Percentiles rank a stretch among this genome's conserved stretches.
Conservation (phyloP, 2,113 vertebrate genomes). For the Onychorhynchus coronatus region DNA sequence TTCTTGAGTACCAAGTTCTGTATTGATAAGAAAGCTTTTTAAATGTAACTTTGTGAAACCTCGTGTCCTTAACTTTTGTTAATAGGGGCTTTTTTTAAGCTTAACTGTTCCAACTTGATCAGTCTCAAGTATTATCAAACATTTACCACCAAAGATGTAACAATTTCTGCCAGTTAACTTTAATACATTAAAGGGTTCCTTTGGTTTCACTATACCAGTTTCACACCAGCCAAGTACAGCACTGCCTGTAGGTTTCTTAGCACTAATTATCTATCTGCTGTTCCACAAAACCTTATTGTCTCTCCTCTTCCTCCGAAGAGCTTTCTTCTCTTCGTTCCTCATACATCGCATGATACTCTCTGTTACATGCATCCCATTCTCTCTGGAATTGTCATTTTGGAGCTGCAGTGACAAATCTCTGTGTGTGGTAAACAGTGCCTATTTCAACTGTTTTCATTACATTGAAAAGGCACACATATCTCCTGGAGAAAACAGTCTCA, state of each 20-base stretch:
- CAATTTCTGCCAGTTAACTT: background rate
- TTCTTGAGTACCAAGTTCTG: rapidly evolving
- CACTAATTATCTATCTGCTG: background rate
- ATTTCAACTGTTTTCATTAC: background rate
- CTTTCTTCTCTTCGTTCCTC: background rate
- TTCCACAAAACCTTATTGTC: background rate
- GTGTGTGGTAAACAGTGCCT: background rate
- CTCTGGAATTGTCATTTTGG: background rate
- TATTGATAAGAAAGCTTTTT: background rate
- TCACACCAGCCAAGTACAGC: background rate
- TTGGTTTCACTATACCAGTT: background rate
- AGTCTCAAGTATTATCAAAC: background rate
- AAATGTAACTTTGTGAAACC: background rate
- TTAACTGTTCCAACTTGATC: background rate
- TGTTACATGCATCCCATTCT: rapidly evolving
- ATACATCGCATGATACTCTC: too few relatives aligned
- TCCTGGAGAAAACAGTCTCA: background rate
- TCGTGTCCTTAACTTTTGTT: background rate
- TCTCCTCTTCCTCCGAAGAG: background rate
- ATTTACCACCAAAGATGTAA: background rate
- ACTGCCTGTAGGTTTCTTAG: background rate
- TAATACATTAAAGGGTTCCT: background rate
- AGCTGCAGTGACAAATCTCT: background rate
- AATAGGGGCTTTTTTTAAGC: background rate
- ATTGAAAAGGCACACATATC: background rate